Evolutionary conservation across 2,888 invertebrate species (phyloP), one percentile per base, ranked within the genome.

Genomic region (Drosophila macrospina): DNA sequence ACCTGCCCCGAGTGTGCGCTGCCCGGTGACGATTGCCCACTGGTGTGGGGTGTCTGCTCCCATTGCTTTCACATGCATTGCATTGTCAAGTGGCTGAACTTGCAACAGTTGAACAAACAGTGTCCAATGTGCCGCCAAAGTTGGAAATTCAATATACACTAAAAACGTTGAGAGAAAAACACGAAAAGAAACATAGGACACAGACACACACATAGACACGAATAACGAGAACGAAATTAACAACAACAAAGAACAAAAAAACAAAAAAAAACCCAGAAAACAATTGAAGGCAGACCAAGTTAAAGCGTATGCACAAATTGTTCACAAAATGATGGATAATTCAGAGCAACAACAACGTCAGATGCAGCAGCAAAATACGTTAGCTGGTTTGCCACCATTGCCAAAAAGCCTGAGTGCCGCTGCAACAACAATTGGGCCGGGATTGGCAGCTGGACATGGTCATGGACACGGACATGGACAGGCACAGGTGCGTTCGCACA

Each of bases 31-130:
- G 98, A 99, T 93, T 99, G 99, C 91, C 99, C 99, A 13, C 93
- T 99, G 91, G 99, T 99, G 78, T 99, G 98, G 98, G 99, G 99
- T 68, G 96, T 97, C 90, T 99, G 99, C 92, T 97, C 98, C 7
- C 99, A 99, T 93, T 99, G 99, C 93, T 99, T 99, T 93, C 99
- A 99, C 93, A 98, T 99, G 93, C 99, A 99, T 93, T 99, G 99
- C 93, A 99, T 99, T 90, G 97, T 98, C 91, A 99, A 99, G 94
- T 99, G 99, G 99, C 94, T 99, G 52, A 98, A 99, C 91, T 97
- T 98, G 15, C 97, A 97, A 92, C 96, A 96, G 84, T 94, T 95
- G 81, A 96, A 96, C 92, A 96, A 97, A 90, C 95, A 96, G 93
- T 97, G 97, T 88, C 97, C 97, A 68, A 99, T 99, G 98, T 99